Evolutionary conservation across 2,888 invertebrate genomes (phyloP).

Genomic region (Chrysomela aeneicollis): DNA sequence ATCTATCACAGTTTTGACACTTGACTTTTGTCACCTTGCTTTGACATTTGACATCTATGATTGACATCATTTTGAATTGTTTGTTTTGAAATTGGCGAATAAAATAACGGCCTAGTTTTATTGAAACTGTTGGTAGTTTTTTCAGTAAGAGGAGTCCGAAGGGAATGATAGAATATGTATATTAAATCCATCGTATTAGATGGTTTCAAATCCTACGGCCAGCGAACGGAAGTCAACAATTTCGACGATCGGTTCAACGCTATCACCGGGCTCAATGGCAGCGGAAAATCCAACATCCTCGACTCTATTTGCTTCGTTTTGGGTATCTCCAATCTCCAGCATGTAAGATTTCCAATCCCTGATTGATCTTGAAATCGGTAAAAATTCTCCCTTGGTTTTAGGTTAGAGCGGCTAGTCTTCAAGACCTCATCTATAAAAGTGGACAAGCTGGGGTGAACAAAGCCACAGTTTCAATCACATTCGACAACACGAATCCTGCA

Average conservation of each 20-base stretch:
- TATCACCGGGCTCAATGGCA: conserved; percentile 97
- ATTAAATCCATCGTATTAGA: conserved; percentile 92
- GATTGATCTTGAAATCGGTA: too few species aligned
- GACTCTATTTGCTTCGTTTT: conserved; percentile 98
- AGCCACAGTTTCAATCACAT: conserved; percentile 94
- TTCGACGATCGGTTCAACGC: conserved; percentile 97
- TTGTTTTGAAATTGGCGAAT: not conserved
- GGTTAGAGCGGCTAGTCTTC: conserved; percentile 90
- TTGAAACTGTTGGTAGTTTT: not conserved
- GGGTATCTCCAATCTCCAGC: conserved; percentile 90
- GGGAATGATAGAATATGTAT: conserved; percentile 69
- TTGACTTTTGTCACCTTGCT: too few species aligned
- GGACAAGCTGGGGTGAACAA: conserved; percentile 96
- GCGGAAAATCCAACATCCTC: conserved; percentile 96
- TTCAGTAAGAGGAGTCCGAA: not conserved
- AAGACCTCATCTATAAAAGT: conserved; percentile 97
- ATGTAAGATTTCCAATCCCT: conserved; percentile 72
- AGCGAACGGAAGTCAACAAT: conserved; percentile 87
- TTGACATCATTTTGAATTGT: too few species aligned
- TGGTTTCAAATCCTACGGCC: conserved; percentile 98
- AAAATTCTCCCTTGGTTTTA: conserved; percentile 57
- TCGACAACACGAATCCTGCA: conserved; percentile 86
- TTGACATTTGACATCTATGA: too few species aligned
- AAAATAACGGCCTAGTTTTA: not conserved
- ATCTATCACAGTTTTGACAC: too few species aligned